phyloP scores from a whole-genome alignment of 2,113 vertebrate genomes.

The Ciconia maguari region DNA sequence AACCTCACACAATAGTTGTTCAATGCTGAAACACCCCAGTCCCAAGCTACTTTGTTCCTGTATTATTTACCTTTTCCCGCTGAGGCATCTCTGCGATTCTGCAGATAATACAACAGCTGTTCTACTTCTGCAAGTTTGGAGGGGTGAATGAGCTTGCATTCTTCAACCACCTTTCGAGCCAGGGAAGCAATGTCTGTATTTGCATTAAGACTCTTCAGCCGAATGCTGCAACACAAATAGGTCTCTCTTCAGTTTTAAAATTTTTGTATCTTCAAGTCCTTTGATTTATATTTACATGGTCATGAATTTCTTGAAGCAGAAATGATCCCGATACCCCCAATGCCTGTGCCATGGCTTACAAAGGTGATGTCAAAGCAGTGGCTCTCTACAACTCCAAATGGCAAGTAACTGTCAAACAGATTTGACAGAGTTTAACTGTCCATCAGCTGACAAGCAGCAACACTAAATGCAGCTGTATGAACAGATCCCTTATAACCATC shows the following conservation, averaged over 20 bases:
- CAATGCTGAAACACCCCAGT: neutral
- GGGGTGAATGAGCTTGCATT: constrained; percentile 92
- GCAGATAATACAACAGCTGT: constrained; percentile 92
- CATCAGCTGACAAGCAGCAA: neutral
- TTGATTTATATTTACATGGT: neutral
- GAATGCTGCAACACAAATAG: constrained; percentile 79
- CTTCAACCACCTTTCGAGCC: constrained; percentile 94
- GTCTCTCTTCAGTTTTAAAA: neutral
- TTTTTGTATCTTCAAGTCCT: neutral
- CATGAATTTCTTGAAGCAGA: neutral
- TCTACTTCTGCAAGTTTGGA: constrained; percentile 91
- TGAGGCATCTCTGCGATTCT: constrained; percentile 85
- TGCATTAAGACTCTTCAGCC: constrained; percentile 93
- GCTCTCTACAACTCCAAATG: neutral
- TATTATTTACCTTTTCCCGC: constrained; percentile 72
- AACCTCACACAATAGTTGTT: neutral
- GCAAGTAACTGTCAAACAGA: neutral
- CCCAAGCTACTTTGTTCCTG: neutral
- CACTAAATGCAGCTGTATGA: neutral
- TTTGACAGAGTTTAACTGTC: neutral
- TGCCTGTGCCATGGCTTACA: neutral
- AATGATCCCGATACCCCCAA: neutral
- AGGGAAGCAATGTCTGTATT: constrained; percentile 91
- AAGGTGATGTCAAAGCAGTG: neutral
- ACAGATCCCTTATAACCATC: neutral